phyloP scores from a whole-genome alignment of 2,888 invertebrate genomes.

The Folsomia candida region DNA sequence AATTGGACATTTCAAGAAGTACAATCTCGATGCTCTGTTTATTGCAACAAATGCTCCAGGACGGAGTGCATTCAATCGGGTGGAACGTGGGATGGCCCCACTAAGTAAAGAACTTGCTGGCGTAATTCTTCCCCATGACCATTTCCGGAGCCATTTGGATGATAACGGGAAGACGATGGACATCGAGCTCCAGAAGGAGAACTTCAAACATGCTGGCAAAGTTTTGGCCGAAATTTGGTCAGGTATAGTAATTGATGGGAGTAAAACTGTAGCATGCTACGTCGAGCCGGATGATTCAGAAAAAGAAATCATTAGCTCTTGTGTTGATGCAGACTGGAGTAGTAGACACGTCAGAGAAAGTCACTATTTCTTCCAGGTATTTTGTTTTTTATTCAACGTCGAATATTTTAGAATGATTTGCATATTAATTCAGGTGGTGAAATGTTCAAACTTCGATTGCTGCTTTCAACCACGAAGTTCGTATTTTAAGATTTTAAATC shows the following conservation, averaged over 20 bases:
- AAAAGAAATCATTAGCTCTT: too few species aligned
- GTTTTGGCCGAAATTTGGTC: conserved; percentile 53
- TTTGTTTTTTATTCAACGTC: too few species aligned
- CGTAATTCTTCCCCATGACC: conserved; percentile 18
- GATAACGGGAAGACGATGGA: conserved; percentile 44
- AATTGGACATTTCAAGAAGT: too few species aligned
- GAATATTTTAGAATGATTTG: too few species aligned
- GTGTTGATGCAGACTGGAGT: too few species aligned
- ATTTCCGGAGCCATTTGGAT: conserved; percentile 26
- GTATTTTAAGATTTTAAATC: too few species aligned
- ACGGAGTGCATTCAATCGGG: too few species aligned
- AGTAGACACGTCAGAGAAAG: too few species aligned
- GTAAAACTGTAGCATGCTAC: conserved; percentile 15
- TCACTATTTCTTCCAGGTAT: too few species aligned
- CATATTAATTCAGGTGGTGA: too few species aligned
- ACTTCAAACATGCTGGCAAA: conserved; percentile 53
- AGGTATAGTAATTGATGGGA: conserved; percentile 51
- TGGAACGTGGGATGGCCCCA: conserved; percentile 34
- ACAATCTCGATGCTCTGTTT: conserved; percentile 23
- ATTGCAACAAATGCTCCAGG: conserved; percentile 33
- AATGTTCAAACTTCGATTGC: too few species aligned
- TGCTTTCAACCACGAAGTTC: too few species aligned
- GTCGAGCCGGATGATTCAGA: conserved; percentile 6
- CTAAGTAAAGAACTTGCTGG: conserved; percentile 28
- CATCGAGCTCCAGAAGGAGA: conserved; percentile 51